These are phyloP conservation scores for Penaeus vannamei DNA, from an alignment of 1,140 invertebrate species.

Conservation along the genomic window DNA sequence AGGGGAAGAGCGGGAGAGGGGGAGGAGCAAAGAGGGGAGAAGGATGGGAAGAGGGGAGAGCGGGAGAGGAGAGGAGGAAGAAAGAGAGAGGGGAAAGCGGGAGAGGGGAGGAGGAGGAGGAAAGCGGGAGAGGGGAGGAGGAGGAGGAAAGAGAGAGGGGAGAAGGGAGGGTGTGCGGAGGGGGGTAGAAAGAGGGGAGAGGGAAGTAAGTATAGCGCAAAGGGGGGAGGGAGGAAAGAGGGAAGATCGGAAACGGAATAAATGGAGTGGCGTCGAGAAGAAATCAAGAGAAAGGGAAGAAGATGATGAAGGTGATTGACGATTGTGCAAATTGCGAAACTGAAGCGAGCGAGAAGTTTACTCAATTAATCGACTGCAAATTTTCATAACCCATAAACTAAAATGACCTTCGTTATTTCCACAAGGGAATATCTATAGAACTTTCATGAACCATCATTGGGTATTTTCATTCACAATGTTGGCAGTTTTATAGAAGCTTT, in stretches of 20 bases:
- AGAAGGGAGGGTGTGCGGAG: background rate
- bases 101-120: background rate
- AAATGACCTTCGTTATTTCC: too few relatives aligned
- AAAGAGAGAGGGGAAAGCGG: background rate
- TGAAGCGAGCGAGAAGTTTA: too few relatives aligned
- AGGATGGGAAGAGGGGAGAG: too few relatives aligned
- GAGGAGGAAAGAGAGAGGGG: background rate
- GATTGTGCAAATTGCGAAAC: too few relatives aligned
- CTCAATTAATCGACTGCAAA: too few relatives aligned
- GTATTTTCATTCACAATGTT: too few relatives aligned
- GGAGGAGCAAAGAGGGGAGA: too few relatives aligned
- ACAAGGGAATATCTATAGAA: too few relatives aligned
- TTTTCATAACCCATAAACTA: too few relatives aligned
- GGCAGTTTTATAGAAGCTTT: too few relatives aligned
- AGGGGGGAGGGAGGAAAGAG: background rate
- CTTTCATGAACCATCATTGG: too few relatives aligned
- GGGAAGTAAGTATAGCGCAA: background rate
- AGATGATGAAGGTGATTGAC: background rate
- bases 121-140: background rate
- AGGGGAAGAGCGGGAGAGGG: too few relatives aligned
- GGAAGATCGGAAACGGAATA: background rate
- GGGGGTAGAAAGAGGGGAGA: background rate
- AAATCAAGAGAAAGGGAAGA: background rate
- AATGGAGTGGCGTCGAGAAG: background rate
- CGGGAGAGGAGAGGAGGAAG: background rate